These are phyloP conservation scores for Trogon surrucura DNA, from an alignment of 2,113 vertebrate species.

Conservation along the genomic window DNA sequence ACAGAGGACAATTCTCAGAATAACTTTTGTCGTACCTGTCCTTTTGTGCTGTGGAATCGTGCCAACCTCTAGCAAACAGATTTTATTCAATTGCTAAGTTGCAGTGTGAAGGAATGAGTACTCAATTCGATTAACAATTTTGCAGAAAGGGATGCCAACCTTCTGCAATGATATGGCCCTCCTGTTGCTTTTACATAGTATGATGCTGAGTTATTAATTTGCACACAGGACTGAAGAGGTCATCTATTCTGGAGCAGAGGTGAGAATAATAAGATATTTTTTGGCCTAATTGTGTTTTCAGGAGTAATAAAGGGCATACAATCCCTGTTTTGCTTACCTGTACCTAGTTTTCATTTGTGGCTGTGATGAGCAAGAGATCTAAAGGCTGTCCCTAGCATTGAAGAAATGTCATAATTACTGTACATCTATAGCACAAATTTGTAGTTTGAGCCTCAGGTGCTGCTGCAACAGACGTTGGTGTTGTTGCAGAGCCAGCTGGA, in stretches of 20 bases:
- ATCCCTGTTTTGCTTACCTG: neutral
- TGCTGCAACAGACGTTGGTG: neutral
- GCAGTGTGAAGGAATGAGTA: neutral
- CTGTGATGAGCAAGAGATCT: neutral
- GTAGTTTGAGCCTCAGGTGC: neutral
- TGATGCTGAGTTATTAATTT: neutral
- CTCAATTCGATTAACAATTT: neutral
- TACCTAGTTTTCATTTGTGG: neutral
- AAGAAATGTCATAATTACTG: neutral
- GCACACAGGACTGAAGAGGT: neutral
- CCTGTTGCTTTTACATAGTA: neutral
- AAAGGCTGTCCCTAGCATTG: neutral
- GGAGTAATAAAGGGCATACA: neutral
- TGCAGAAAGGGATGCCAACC: neutral
- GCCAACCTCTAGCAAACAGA: neutral
- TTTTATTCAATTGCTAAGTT: neutral
- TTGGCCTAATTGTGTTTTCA: conserved; percentile 1
- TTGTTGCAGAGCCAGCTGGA: neutral
- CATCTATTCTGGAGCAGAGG: neutral
- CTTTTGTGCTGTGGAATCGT: neutral
- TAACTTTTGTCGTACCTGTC: neutral
- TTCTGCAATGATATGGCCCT: neutral
- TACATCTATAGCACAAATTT: neutral
- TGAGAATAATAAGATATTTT: neutral
- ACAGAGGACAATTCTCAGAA: neutral